Conservation (phyloP, 2,888 invertebrate species). For the Gisinianus flammeolus region DNA sequence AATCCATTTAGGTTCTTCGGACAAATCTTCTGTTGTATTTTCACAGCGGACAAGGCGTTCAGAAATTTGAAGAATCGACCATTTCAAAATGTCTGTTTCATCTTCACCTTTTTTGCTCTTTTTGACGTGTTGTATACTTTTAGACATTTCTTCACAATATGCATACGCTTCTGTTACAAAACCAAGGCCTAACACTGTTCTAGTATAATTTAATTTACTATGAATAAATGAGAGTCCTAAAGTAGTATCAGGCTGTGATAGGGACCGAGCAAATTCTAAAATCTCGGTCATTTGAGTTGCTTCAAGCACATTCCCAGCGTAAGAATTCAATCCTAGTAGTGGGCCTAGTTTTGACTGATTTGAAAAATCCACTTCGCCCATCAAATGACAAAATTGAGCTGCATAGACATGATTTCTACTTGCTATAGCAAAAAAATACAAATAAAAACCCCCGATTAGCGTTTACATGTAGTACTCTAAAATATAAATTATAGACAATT, state of each 20-base stretch:
- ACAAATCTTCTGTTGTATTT: constrained; percentile 11
- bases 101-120: constrained; percentile 25
- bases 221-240: constrained; percentile 64
- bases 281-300: constrained; percentile 94
- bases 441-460: no score
- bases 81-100: constrained; percentile 35
- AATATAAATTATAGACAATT: neutral
- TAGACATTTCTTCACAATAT: constrained; percentile 81
- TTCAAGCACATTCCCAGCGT: constrained; percentile 72
- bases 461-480: no score
- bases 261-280: constrained; percentile 88
- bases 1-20: constrained; percentile 36
- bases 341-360: constrained; percentile 60
- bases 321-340: constrained; percentile 76
- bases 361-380: constrained; percentile 73
- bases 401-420: constrained; percentile 82
- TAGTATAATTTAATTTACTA: constrained; percentile 78
- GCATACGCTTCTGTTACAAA: constrained; percentile 78
- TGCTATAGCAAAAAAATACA: constrained; percentile 65
- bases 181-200: constrained; percentile 78
- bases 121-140: constrained; percentile 60
- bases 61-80: constrained; percentile 48
- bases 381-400: constrained; percentile 94
- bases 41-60: constrained; percentile 48
- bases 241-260: constrained; percentile 75